Conservation (phyloP, 2,888 invertebrate species). For the Polydrusus pterygomalis region DNA sequence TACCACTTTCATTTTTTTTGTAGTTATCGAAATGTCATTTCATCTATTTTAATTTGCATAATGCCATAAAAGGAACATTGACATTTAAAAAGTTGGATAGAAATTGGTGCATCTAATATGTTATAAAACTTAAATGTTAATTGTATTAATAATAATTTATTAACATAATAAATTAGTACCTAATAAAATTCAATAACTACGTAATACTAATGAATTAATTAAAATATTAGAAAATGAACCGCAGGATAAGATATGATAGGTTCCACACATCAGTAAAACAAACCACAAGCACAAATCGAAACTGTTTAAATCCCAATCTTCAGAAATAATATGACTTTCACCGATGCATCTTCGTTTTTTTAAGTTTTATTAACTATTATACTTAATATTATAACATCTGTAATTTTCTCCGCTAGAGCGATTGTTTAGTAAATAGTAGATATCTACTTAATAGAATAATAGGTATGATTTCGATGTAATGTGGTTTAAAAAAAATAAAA, state of each 20-base stretch:
- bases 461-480: too few species aligned
- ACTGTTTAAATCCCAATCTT: background rate
- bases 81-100: background rate
- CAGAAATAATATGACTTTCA: background rate
- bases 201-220: background rate
- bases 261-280: background rate
- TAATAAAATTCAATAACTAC: too few species aligned
- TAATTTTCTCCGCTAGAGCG: background rate
- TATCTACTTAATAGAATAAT: background rate
- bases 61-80: background rate
- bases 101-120: background rate
- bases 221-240: background rate
- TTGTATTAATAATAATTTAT: too few species aligned
- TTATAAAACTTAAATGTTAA: background rate
- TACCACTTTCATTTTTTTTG: slow-evolving; percentile 1
- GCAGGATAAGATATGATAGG: background rate
- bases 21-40: background rate
- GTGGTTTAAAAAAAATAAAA: too few species aligned
- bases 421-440: background rate
- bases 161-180: too few species aligned
- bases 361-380: background rate
- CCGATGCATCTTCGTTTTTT: slow-evolving; percentile 2
- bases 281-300: background rate
- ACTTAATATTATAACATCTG: background rate
- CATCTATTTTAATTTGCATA: slow-evolving; percentile 7